A percentile compares a stretch with the other conserved stretches of the same genome.
These are phyloP conservation scores for Nowickia ferox DNA, from an alignment of 2,888 invertebrate genomes.

Conservation along the genomic window DNA sequence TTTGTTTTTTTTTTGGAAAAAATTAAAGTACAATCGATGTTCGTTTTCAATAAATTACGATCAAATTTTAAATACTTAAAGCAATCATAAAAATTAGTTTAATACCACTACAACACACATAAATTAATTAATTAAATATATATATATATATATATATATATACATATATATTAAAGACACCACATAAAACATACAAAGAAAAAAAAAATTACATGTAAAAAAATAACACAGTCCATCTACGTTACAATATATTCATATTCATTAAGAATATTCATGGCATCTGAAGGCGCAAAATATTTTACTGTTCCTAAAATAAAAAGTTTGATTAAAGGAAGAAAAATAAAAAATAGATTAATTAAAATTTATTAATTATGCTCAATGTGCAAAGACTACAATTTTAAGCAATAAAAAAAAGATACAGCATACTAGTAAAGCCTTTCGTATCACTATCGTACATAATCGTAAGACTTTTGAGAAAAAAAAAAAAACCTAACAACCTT, in stretches of 20 bases:
- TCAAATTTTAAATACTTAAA: slow-evolving; percentile 30
- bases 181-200: slow-evolving; percentile 13
- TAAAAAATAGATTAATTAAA: slow-evolving; percentile 54
- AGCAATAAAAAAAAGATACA: too few species aligned
- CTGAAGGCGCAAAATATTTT: slow-evolving; percentile 87
- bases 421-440: too few species aligned
- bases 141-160: too few species aligned
- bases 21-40: slow-evolving; percentile 43
- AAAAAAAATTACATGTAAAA: slow-evolving; percentile 17
- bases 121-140: background rate
- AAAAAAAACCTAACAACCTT: too few species aligned
- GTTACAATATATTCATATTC: slow-evolving; percentile 81
- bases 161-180: slow-evolving; percentile 12
- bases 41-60: slow-evolving; percentile 52
- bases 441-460: too few species aligned
- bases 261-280: slow-evolving; percentile 87
- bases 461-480: too few species aligned
- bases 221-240: slow-evolving; percentile 65
- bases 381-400: background rate
- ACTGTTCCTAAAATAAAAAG: slow-evolving; percentile 82
- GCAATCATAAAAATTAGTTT: slow-evolving; percentile 10
- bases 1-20: slow-evolving; percentile 3
- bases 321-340: slow-evolving; percentile 40
- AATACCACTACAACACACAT: slow-evolving; percentile 47
- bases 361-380: slow-evolving; percentile 49